Evolutionary conservation across 2,888 invertebrate genomes (phyloP).

Genomic region (Dasysyrphus albostriatus): DNA sequence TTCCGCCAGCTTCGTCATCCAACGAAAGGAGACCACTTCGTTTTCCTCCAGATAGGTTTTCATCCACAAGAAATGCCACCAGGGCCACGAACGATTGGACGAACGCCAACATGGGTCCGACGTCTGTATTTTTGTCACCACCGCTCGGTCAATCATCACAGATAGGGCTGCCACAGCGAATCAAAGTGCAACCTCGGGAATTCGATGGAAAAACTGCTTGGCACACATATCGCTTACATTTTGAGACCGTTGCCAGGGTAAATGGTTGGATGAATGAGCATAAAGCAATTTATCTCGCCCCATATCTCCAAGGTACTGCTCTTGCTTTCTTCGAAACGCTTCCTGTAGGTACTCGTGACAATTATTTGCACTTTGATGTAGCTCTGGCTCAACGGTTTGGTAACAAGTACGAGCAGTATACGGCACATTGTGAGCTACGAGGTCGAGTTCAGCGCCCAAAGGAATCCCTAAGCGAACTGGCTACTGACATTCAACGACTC

Average conservation of each 20-base stretch:
- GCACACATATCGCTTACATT: neutral
- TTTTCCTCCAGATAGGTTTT: too few relatives aligned
- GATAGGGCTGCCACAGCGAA: neutral
- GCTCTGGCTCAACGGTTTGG: neutral
- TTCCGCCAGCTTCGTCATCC: too few relatives aligned
- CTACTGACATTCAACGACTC: slow-evolving; percentile 10
- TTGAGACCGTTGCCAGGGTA: neutral
- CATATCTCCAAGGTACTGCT: slow-evolving; percentile 21
- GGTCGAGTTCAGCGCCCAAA: neutral
- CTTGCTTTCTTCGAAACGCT: neutral
- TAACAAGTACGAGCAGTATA: slow-evolving; percentile 22
- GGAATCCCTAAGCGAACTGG: neutral
- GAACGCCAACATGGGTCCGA: neutral
- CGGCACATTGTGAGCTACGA: slow-evolving; percentile 19
- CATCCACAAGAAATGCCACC: neutral
- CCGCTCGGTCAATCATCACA: neutral
- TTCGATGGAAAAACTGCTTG: neutral
- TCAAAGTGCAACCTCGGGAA: neutral
- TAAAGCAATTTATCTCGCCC: slow-evolving; percentile 3
- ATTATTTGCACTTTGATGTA: neutral
- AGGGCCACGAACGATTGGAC: neutral
- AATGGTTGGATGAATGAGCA: neutral
- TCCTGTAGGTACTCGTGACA: neutral
- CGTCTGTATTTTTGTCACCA: neutral
- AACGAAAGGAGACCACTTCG: too few relatives aligned